A percentile compares a stretch with the other conserved stretches of the same genome.
Evolutionary conservation across 1,140 invertebrate genomes (phyloP).

Genomic region (Bombus breviceps): DNA sequence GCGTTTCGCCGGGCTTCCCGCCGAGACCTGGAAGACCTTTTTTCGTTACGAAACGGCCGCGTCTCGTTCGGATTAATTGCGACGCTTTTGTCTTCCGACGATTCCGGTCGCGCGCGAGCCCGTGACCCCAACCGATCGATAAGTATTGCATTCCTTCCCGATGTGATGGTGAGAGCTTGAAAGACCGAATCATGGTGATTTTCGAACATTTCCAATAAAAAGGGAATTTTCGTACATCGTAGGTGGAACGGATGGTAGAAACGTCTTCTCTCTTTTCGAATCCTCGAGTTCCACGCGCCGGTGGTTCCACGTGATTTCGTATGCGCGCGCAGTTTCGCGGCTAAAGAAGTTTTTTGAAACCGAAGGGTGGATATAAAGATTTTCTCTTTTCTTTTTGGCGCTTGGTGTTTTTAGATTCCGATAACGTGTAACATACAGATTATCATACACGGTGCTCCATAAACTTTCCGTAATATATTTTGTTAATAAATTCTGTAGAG

Average conservation of each 20-base stretch:
- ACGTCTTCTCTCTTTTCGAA: neutral
- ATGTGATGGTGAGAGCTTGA: neutral
- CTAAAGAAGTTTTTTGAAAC: neutral
- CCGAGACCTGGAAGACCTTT: constrained; percentile 52
- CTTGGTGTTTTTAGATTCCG: too few species aligned
- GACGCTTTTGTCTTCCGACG: constrained; percentile 54
- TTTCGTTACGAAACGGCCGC: constrained; percentile 59
- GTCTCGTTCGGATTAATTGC: constrained; percentile 61
- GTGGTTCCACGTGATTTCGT: neutral
- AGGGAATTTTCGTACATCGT: too few species aligned
- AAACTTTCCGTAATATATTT: too few species aligned
- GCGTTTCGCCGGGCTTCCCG: constrained; percentile 66
- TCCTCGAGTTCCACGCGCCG: neutral
- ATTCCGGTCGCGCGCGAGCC: constrained; percentile 9
- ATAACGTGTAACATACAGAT: neutral
- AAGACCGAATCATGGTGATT: neutral
- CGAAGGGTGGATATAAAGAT: neutral
- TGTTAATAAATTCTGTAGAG: too few species aligned
- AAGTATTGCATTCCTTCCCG: constrained; percentile 13
- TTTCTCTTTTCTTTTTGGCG: neutral
- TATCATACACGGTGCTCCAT: neutral
- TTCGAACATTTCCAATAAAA: neutral
- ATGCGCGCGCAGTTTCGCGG: neutral
- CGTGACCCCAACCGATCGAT: constrained; percentile 13
- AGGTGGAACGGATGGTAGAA: neutral